phyloP scores from a whole-genome alignment of 2,888 invertebrate genomes.

The Abrostola tripartita region DNA sequence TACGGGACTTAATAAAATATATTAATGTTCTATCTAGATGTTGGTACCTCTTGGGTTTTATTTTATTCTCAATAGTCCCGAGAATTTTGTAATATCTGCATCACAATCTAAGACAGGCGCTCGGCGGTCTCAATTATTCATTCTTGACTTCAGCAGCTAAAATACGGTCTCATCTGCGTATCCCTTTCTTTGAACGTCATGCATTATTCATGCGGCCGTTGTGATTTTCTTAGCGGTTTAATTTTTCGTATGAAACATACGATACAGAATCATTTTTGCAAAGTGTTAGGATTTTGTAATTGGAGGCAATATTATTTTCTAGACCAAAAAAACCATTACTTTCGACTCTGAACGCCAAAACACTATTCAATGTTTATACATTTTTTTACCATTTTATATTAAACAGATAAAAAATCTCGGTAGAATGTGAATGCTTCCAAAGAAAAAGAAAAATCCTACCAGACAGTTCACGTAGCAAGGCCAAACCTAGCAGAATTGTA shows the following conservation, averaged over 20 bases:
- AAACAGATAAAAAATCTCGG: too few relatives aligned
- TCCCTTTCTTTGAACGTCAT: conserved; percentile 75
- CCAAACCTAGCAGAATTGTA: conserved; percentile 38
- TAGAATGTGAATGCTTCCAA: conserved; percentile 10
- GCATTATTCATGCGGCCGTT: conserved; percentile 76
- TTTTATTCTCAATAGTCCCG: conserved; percentile 28
- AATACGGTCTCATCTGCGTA: conserved; percentile 78
- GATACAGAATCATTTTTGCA: not conserved
- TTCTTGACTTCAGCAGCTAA: conserved; percentile 72
- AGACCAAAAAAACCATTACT: too few relatives aligned
- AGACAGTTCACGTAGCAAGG: conserved; percentile 16
- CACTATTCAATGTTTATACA: too few relatives aligned
- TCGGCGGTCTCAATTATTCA: conserved; percentile 77
- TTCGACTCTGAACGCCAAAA: too few relatives aligned
- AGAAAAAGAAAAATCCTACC: conserved; percentile 9
- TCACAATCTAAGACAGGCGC: conserved; percentile 47
- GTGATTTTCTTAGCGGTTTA: conserved; percentile 74
- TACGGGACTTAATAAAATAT: conserved; percentile 1
- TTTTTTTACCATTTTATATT: too few relatives aligned
- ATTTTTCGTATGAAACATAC: conserved; percentile 49
- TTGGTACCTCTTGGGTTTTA: not conserved
- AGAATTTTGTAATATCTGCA: conserved; percentile 40
- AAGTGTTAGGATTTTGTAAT: not conserved
- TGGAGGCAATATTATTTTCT: too few relatives aligned
- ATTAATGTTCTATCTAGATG: not conserved